Base-by-base conservation (phyloP, 2,888 invertebrate species). In the Leptopilina drosophilae region DNA sequence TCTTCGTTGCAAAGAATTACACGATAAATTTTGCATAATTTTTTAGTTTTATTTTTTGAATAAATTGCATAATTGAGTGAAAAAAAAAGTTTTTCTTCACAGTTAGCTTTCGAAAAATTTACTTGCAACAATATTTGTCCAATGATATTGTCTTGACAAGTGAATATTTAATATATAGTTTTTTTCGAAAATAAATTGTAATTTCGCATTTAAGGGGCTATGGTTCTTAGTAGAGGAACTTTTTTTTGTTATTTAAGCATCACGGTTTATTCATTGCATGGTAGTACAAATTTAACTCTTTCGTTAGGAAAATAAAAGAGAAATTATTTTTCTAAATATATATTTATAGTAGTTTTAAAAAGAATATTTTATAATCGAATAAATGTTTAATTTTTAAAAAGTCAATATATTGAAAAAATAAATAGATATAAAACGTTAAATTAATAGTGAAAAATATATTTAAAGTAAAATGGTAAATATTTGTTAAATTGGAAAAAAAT, bases 191-290 rank as follows among this genome's bases (percentile, higher is more conserved):
- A 56, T n/a, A 6, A 33, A 33, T 56, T 73, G 9, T 56, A 59
- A 33, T 33, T 33, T 40, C n/a, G 33, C 73, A 73, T 33, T 59
- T 53, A 33, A 73, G 11, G 73, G 73, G 40, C 33, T 59, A 56
- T 73, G 73, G 40, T 73, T 73, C 73, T 73, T 73, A 73, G 56
- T 14, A 73, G 8, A 67, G 15, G 49, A 20, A 46, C 42, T 67
- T 42, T 46, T 9, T 53, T 59, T 33, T 33, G 33, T 33, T 33
- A 56, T 73, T 59, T 73, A 33, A 56, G 40, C 73, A 73, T 73
- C 56, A 73, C 73, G n/a, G 73, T 56, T 69, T 69, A 53, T 69
- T 26, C 53, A 69, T 49, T 73, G 73, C 73, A 73, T 59, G 73
- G 56, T 73, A 73, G 73, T 56, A 40, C 33, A 33, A 26, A 56